A percentile compares a stretch with the other conserved stretches of the same genome.
Conservation (phyloP, 2,888 invertebrate species). For the Melanostoma scalare region DNA sequence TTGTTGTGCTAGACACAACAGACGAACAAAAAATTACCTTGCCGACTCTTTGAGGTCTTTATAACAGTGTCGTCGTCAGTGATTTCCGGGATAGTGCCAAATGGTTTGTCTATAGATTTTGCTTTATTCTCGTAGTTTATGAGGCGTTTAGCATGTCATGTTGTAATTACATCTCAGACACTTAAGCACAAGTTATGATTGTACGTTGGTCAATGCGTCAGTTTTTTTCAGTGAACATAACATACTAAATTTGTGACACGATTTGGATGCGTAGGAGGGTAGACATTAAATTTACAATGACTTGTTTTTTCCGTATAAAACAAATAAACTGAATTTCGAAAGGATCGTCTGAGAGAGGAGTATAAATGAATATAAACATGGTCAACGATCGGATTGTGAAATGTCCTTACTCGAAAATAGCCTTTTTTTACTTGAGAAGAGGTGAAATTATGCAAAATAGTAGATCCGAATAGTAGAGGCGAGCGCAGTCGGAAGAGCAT, state of each 20-base stretch:
- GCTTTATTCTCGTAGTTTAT: conserved; percentile 50
- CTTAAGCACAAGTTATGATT: conserved; percentile 67
- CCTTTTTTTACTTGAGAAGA: no score
- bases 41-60: conserved; percentile 62
- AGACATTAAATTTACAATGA: not conserved
- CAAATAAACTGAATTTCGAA: no score
- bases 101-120: conserved; percentile 46
- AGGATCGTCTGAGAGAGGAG: no score
- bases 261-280: conserved; percentile 61
- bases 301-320: no score
- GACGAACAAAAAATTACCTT: not conserved
- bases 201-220: conserved; percentile 39
- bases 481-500: no score
- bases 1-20: not conserved
- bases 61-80: conserved; percentile 63
- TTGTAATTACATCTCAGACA: conserved; percentile 70
- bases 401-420: no score
- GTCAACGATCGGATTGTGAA: no score
- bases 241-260: conserved; percentile 62
- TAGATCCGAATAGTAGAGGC: no score
- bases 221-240: conserved; percentile 35
- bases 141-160: conserved; percentile 69
- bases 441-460: no score
- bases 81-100: conserved; percentile 69
- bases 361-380: no score